These are phyloP conservation scores for Nyctalus aviator DNA, from an alignment of 2,797 vertebrate species.

Conservation along the genomic window DNA sequence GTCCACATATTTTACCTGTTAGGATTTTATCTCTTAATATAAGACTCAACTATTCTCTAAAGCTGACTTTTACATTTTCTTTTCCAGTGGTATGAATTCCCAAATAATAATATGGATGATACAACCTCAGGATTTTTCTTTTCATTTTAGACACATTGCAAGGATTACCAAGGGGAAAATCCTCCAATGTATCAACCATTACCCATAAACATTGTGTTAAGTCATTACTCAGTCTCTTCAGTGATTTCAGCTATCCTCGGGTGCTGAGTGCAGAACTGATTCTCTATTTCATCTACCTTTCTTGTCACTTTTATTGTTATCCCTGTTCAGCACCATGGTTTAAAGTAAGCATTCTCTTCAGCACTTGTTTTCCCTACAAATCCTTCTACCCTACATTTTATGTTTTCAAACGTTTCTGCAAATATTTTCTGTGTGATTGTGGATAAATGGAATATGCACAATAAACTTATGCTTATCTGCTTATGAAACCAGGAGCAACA, in stretches of 20 bases:
- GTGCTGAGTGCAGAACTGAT: background rate
- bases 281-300: background rate
- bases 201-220: background rate
- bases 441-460: background rate
- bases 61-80: background rate
- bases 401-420: conserved; percentile 61
- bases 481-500: background rate
- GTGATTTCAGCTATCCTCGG: background rate
- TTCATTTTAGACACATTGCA: conserved; percentile 12
- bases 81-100: background rate
- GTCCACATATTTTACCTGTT: background rate
- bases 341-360: conserved; percentile 66
- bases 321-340: background rate
- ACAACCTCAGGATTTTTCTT: conserved; percentile 7
- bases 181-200: conserved; percentile 28
- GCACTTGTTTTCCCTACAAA: background rate
- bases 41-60: background rate
- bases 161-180: background rate
- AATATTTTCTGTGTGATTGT: background rate
- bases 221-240: background rate
- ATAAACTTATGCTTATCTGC: background rate
- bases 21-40: background rate
- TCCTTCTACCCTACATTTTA: conserved; percentile 26
- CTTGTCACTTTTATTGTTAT: background rate
- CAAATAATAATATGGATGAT: background rate